phyloP scores from a whole-genome alignment of 2,113 vertebrate genomes.

The Uropsilus gracilis region DNA sequence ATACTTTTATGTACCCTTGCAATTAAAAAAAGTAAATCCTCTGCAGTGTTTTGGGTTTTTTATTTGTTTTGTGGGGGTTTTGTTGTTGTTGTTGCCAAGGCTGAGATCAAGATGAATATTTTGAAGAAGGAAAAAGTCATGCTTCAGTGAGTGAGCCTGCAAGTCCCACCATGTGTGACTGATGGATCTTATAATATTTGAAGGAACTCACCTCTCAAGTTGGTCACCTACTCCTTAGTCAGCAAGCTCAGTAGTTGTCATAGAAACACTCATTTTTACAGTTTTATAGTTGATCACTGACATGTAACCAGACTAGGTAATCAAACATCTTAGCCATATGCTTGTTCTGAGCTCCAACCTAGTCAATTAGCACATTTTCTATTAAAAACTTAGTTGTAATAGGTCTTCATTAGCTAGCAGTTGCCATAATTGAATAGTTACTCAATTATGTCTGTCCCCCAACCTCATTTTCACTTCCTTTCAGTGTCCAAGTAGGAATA shows the following conservation, averaged over 20 bases:
- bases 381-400: constrained; percentile 71
- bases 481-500: constrained; percentile 26
- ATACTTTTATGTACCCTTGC: background rate
- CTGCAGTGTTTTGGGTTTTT: background rate
- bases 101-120: background rate
- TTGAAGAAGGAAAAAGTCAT: background rate
- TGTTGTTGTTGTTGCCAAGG: background rate
- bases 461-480: constrained; percentile 64
- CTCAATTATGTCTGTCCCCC: constrained; percentile 59
- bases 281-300: background rate
- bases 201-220: constrained; percentile 7
- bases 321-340: constrained; percentile 60
- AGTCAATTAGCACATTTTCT: constrained; percentile 73
- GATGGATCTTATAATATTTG: background rate
- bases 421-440: constrained; percentile 76
- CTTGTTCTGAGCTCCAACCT: constrained; percentile 67
- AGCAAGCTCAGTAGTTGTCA: constrained; percentile 50
- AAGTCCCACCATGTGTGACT: background rate
- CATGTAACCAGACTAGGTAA: constrained; percentile 46
- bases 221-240: constrained; percentile 30
- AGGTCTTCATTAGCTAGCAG: constrained; percentile 75
- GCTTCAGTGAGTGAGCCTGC: background rate
- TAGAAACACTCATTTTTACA: constrained; percentile 42
- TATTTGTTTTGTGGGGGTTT: no score
- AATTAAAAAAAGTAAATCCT: constrained; percentile 10